A percentile compares a stretch with the other conserved stretches of the same genome.
These are phyloP conservation scores for Achatina immaculata DNA, from an alignment of 1,140 invertebrate genomes.

Conservation along the genomic window DNA sequence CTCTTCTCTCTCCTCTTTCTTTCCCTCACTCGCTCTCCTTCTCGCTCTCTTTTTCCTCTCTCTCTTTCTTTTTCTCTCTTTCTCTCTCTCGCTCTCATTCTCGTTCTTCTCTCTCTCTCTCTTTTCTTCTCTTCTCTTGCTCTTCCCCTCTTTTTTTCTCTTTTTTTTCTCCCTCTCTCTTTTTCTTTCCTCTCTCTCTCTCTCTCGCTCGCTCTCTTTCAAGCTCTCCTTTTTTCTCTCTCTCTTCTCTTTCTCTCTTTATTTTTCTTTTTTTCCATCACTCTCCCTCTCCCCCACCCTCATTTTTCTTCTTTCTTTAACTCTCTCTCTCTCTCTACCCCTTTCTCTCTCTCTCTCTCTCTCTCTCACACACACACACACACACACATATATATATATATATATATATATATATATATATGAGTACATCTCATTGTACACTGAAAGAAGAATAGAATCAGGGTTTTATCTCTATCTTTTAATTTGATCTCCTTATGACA, in stretches of 20 bases:
- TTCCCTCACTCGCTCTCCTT: background rate
- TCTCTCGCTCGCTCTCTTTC: slow-evolving; percentile 5
- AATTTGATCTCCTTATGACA: no score
- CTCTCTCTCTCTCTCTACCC: background rate
- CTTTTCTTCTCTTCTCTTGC: background rate
- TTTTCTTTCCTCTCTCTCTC: background rate
- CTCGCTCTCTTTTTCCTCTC: background rate
- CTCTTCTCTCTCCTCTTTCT: background rate
- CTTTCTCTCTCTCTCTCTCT: no score
- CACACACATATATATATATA: no score
- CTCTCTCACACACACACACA: no score
- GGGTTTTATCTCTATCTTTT: no score
- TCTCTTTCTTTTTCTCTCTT: slow-evolving; percentile 6
- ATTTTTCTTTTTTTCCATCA: background rate
- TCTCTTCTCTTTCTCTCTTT: background rate
- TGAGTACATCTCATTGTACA: no score
- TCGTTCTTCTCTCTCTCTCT: background rate
- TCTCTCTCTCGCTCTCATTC: background rate
- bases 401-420: no score
- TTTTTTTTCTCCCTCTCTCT: background rate
- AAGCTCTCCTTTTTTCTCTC: slow-evolving; percentile 5
- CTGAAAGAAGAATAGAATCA: no score
- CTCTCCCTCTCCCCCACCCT: background rate
- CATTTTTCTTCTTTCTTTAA: background rate
- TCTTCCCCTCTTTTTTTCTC: background rate